Conservation (phyloP, 2,113 vertebrate genomes). For the Actenoides lindsayi region DNA sequence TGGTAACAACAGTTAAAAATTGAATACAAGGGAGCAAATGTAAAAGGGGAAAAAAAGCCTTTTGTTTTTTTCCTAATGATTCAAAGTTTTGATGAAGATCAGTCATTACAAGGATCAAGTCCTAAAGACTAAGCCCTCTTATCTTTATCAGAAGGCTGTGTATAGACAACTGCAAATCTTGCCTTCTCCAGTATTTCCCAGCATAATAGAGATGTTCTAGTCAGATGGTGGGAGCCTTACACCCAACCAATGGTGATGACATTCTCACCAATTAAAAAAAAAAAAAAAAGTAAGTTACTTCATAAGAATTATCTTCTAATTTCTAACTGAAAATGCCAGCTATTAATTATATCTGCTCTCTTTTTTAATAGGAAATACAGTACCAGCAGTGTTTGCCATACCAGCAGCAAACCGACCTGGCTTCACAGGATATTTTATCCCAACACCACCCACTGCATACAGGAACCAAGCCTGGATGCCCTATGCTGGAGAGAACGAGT, state of each 20-base stretch:
- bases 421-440: conserved; percentile 93
- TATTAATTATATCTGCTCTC: background rate
- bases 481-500: conserved; percentile 91
- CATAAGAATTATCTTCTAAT: background rate
- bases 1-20: background rate
- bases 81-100: background rate
- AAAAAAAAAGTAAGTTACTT: background rate
- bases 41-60: background rate
- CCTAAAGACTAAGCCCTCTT: background rate
- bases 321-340: background rate
- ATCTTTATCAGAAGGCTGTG: background rate
- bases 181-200: background rate
- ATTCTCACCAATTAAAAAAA: background rate
- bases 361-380: conserved; percentile 87
- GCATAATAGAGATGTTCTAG: background rate
- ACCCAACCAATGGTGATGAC: background rate
- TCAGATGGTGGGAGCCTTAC: background rate
- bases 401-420: conserved; percentile 90
- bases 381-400: conserved; percentile 96
- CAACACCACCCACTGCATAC: conserved; percentile 90
- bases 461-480: conserved; percentile 96
- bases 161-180: background rate
- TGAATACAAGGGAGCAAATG: background rate
- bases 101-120: background rate
- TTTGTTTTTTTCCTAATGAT: background rate